Base-by-base conservation (phyloP, 2,888 invertebrate species). In the Halictus ligatus region DNA sequence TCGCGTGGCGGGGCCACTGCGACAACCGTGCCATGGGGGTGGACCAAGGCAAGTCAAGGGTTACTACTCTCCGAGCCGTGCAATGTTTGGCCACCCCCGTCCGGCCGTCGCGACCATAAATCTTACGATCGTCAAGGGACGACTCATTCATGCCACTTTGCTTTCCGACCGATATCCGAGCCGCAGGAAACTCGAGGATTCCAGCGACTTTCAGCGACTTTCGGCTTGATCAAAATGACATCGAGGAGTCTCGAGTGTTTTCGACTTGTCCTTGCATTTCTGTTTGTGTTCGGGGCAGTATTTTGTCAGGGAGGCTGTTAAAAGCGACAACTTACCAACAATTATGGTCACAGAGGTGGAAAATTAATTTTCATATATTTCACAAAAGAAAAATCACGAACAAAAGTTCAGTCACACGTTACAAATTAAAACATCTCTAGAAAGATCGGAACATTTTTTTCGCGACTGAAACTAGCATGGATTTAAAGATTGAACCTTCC, bases 41-140 rank as follows among this genome's bases (percentile, higher is more conserved):
- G 91, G 92, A 91, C 92, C 89, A 82, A 81, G 92, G 88, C 89
- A 91, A 94, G 94, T 94, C 94, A 95, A 95, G 94, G 94, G 95
- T 94, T 94, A 93, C 92, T 90, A 89, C 91, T 92, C 92, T 10
- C 10, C 79, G 84, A 90, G 89, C 86, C 87, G 90, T 88, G 86
- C 91, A 80, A 89, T 90, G 89, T 89, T 89, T 90, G 91, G 89
- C 89, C 89, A 91, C 91, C 92, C 92, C 88, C 87, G 75, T 18
- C 90, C 90, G 87, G 90, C 91, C 92, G 92, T 93, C 92, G 91
- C 92, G 92, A 92, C 94, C 94, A 95, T 95, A 95, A 95, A 95
- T 95, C 95, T 95, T 94, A 92, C 93, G 92, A 94, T 94, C 94
- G 94, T 93, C 94, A 94, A 93, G 94, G 94, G 94, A 94, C 94